Conservation (phyloP, 2,888 invertebrate genomes). For the Alloplasta piceator region DNA sequence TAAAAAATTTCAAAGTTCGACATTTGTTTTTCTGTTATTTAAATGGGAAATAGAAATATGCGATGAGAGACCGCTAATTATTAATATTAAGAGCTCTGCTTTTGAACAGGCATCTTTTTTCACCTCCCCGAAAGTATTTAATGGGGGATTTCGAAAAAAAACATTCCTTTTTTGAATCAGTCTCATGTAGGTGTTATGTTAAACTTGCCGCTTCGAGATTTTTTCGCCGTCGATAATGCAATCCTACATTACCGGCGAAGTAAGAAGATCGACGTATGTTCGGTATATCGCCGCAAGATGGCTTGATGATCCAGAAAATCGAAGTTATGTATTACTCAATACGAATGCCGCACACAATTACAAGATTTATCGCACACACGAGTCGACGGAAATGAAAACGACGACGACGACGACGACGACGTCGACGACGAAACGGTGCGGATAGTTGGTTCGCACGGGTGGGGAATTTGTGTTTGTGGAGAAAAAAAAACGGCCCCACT, state of each 20-base stretch:
- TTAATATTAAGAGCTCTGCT: no score
- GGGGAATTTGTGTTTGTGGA: conserved; percentile 72
- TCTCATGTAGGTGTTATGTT: no score
- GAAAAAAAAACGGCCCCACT: conserved; percentile 41
- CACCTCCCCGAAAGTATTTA: no score
- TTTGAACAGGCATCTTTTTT: no score
- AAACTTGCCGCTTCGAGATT: no score
- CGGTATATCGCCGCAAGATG: conserved; percentile 40
- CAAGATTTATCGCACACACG: conserved; percentile 26
- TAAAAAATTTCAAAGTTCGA: no score
- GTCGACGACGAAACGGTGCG: conserved; percentile 22
- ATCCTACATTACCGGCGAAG: conserved; percentile 16
- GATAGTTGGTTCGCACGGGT: conserved; percentile 16
- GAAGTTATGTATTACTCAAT: conserved; percentile 26
- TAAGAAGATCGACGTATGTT: background rate
- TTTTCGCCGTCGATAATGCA: no score
- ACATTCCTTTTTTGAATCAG: no score
- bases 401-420: conserved; percentile 11
- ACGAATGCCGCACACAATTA: conserved; percentile 38
- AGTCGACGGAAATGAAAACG: conserved; percentile 14
- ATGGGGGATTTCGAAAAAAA: no score
- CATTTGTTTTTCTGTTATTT: no score
- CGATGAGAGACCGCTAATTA: no score
- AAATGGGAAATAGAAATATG: no score
- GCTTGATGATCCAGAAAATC: conserved; percentile 27